Evolutionary conservation across 1,140 invertebrate species (phyloP).

Genomic region (Euwallacea fornicatus): DNA sequence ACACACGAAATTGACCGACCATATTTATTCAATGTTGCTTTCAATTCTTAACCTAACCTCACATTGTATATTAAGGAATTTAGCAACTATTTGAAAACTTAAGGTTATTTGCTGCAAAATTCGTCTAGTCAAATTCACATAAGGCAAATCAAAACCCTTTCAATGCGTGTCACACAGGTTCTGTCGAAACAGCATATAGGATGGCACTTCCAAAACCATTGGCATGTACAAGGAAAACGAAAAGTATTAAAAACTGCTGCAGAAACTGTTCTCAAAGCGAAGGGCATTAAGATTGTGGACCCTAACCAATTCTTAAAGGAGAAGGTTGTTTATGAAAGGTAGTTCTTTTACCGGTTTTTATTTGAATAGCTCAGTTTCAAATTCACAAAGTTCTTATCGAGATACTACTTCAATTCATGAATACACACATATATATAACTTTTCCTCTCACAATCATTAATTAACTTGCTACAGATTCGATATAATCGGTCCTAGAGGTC

Average conservation of each 20-base stretch:
- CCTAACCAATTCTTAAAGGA: constrained; percentile 57
- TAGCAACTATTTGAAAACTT: no score
- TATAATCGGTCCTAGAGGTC: constrained; percentile 62
- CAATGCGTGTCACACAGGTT: constrained; percentile 65
- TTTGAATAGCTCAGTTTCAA: neutral
- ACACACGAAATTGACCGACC: no score
- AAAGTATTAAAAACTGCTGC: constrained; percentile 57
- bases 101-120: no score
- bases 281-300: constrained; percentile 59
- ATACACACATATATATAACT: constrained; percentile 38
- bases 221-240: constrained; percentile 64
- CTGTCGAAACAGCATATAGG: constrained; percentile 68
- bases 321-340: constrained; percentile 45
- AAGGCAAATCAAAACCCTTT: no score
- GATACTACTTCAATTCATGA: constrained; percentile 24
- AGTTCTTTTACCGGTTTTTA: no score
- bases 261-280: constrained; percentile 56
- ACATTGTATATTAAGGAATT: no score
- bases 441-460: no score
- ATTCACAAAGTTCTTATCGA: neutral
- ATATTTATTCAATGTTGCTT: no score
- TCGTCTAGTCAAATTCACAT: no score
- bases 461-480: constrained; percentile 47
- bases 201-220: constrained; percentile 67
- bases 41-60: no score